Evolutionary conservation across 2,113 vertebrate species (phyloP), one percentile per base, ranked within the genome.

Genomic region (Mirounga angustirostris): DNA sequence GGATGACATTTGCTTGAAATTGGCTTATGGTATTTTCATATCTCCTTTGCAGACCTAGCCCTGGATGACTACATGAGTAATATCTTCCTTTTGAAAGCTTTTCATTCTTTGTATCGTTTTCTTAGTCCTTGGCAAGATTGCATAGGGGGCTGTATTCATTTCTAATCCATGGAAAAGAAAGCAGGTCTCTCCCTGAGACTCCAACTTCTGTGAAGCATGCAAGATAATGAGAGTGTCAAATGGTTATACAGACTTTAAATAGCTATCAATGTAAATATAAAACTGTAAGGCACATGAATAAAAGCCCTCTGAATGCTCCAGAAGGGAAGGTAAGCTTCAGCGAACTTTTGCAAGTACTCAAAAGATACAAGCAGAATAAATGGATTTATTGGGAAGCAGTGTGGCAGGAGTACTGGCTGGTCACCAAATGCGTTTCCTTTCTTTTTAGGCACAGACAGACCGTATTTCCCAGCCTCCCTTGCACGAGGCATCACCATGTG

Each of bases 1-100:
- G 63, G 91, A 58, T 94, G 94, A 81, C 69, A 92, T 96, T 92
- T 92, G 43, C 74, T 90, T 97, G 95, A 92, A 94, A 97, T 88
- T 76, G 91, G 83, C 87, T 98, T 83, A 59, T 94, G 63, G 58
- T 95, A 81, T 78, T 83, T 97, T 95, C 84, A 5, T 87, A 90
- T 92, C 94, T 94, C 80, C 54, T 88, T 84, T 88, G 74, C 65
- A 95, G 76, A 80, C 80, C 93, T 87, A 19, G 69, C 82, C 50
- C 88, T 95, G 73, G 93, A 87, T 88, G 92, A 90, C 50, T 71
- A 7, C 16, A 9, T 61, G 84, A 92, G 50, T 97, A 81, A 86
- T 78, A 81, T 24, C 91, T 96, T 94, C 61, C 81, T 87, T 97
- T 65, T 84, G 93, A 92, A 98, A 71, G 73, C 88, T 97, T 96